Conservation (phyloP, 2,113 vertebrate species). For the Perognathus longimembris region DNA sequence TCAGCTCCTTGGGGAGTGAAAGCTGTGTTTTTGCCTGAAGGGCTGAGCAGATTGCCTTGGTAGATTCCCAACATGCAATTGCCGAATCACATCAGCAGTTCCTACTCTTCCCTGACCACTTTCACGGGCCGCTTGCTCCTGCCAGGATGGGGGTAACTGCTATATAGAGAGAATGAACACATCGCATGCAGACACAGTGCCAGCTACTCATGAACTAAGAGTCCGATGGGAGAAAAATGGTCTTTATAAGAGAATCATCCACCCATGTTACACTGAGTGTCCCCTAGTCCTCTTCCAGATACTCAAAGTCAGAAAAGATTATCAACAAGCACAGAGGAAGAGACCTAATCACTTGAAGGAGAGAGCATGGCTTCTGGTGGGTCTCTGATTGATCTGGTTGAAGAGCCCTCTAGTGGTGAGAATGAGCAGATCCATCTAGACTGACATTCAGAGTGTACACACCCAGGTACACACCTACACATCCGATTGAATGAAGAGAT, state of each 20-base stretch:
- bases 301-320: conserved; percentile 34
- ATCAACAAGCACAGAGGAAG: not conserved
- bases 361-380: not conserved
- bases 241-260: conserved; percentile 19
- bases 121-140: not conserved
- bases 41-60: not conserved
- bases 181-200: too few relatives aligned
- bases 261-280: not conserved
- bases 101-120: not conserved
- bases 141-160: not conserved
- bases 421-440: not conserved
- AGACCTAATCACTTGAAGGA: not conserved
- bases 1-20: not conserved
- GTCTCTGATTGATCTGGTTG: not conserved
- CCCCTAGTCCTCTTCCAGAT: not conserved
- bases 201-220: not conserved
- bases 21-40: not conserved
- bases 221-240: not conserved
- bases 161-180: not conserved
- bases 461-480: conserved; percentile 43
- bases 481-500: conserved; percentile 69
- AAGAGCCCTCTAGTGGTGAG: conserved; percentile 73
- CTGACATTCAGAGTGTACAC: not conserved
- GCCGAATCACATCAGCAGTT: not conserved
- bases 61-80: not conserved